These are phyloP conservation scores for Bursaphelenchus mucronatus DNA, from an alignment of 1,140 invertebrate species.

Conservation along the genomic window DNA sequence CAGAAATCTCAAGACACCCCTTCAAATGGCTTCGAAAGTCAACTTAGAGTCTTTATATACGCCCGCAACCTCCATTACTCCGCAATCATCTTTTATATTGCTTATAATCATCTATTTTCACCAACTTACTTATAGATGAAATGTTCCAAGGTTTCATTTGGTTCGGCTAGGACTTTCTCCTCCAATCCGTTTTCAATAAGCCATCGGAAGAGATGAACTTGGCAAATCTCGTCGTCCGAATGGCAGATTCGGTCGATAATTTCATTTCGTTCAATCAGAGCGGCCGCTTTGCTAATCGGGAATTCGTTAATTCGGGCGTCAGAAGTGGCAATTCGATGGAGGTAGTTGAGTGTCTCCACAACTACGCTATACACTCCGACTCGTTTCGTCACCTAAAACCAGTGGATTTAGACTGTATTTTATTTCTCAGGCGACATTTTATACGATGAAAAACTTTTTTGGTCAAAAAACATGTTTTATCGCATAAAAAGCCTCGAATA, in stretches of 20 bases:
- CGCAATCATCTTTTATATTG: too few relatives aligned
- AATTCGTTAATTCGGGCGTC: constrained; percentile 53
- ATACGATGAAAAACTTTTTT: too few relatives aligned
- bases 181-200: constrained; percentile 69
- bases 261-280: constrained; percentile 61
- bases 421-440: too few relatives aligned
- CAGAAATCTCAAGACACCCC: too few relatives aligned
- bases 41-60: too few relatives aligned
- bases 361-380: constrained; percentile 70
- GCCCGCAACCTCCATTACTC: too few relatives aligned
- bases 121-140: constrained; percentile 47
- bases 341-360: constrained; percentile 72
- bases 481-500: too few relatives aligned
- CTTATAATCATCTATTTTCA: neutral
- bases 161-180: constrained; percentile 68
- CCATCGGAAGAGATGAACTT: constrained; percentile 88
- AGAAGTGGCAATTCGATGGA: constrained; percentile 70
- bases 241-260: constrained; percentile 60
- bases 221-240: constrained; percentile 77
- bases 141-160: constrained; percentile 60
- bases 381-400: too few relatives aligned
- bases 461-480: too few relatives aligned
- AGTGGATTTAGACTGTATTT: too few relatives aligned
- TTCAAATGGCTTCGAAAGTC: too few relatives aligned
- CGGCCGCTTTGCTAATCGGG: constrained; percentile 61